Evolutionary conservation across 2,888 invertebrate genomes (phyloP).

Genomic region (Caenorhabditis sinica): DNA sequence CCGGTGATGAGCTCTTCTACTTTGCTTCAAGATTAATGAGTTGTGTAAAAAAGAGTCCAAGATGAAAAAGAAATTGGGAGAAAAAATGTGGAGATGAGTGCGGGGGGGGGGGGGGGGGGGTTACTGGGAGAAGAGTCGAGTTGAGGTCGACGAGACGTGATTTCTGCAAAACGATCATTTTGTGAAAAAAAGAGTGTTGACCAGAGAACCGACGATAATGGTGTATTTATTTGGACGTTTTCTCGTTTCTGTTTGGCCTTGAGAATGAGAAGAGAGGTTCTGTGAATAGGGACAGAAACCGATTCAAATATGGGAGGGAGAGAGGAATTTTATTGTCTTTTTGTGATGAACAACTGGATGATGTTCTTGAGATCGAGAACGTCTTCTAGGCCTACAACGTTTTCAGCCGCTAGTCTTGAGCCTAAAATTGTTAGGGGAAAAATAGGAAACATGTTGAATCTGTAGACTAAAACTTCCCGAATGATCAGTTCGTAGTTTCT

Average conservation of each 20-base stretch:
- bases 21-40: conserved; percentile 37
- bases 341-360: background rate
- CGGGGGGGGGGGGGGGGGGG: background rate
- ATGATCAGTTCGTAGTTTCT: too few species aligned
- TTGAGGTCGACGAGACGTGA: conserved; percentile 46
- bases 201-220: conserved; percentile 24
- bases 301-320: background rate
- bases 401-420: too few species aligned
- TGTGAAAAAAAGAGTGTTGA: conserved; percentile 24
- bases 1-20: conserved; percentile 19
- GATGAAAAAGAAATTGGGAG: conserved; percentile 1
- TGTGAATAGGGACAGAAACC: background rate
- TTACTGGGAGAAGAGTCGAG: conserved; percentile 38
- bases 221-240: conserved; percentile 31
- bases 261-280: conserved; percentile 21
- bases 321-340: conserved; percentile 2
- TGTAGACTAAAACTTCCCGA: too few species aligned
- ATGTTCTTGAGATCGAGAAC: too few species aligned
- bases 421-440: too few species aligned
- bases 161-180: conserved; percentile 50
- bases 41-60: conserved; percentile 39
- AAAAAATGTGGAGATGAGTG: background rate
- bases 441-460: too few species aligned
- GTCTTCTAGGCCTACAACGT: background rate
- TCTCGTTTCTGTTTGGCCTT: conserved; percentile 32